These are phyloP conservation scores for Porphyrio hochstetteri DNA, from an alignment of 2,113 vertebrate genomes.

Conservation along the genomic window DNA sequence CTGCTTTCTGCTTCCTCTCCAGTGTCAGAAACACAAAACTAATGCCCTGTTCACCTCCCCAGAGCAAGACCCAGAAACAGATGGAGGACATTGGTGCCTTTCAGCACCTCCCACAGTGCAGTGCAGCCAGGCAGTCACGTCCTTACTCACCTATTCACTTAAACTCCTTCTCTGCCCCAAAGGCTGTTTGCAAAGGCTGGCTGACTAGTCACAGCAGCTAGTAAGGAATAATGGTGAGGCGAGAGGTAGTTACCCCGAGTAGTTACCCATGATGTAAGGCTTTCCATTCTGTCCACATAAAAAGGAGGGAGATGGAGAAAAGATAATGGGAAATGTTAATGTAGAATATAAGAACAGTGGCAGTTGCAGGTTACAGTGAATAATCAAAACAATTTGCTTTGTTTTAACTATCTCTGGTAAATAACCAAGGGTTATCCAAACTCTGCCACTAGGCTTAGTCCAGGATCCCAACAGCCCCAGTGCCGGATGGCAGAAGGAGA, in stretches of 20 bases:
- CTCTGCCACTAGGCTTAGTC: background rate
- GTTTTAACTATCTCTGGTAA: background rate
- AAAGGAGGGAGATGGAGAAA: background rate
- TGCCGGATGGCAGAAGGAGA: background rate
- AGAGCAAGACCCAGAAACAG: conserved; percentile 31
- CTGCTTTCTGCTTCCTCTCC: background rate
- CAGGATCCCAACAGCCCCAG: background rate
- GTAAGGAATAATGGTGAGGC: background rate
- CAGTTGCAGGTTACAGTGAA: background rate
- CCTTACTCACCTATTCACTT: background rate
- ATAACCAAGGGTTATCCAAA: background rate
- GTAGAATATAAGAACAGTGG: background rate
- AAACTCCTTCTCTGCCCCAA: background rate
- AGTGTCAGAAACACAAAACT: background rate
- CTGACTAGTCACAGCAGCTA: background rate
- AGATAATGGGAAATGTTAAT: background rate
- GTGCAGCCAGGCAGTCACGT: background rate
- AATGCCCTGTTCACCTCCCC: background rate
- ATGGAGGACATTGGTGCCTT: background rate
- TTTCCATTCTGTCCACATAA: background rate
- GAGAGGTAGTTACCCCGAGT: background rate
- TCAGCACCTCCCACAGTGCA: background rate
- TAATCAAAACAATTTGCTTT: background rate
- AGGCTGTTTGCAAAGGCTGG: background rate
- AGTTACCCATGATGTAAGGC: background rate